A percentile compares a stretch with the other conserved stretches of the same genome.
phyloP scores from a whole-genome alignment of 1,140 invertebrate genomes.

The Akabosia matsudoensis region DNA sequence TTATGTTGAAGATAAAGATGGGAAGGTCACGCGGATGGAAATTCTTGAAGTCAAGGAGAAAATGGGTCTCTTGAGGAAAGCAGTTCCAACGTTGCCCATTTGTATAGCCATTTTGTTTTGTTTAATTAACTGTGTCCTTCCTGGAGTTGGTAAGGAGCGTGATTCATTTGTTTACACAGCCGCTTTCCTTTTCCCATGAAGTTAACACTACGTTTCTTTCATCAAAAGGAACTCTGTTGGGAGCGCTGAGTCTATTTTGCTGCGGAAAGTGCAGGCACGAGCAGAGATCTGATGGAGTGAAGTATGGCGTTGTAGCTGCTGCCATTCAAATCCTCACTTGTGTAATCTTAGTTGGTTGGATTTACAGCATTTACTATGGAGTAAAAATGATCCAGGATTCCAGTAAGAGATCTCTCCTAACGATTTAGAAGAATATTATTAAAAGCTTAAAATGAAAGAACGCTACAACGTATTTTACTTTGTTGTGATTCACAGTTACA shows the following conservation, averaged over 20 bases:
- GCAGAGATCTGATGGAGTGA: slow-evolving; percentile 50
- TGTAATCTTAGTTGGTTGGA: slow-evolving; percentile 57
- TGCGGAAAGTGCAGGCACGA: slow-evolving; percentile 53
- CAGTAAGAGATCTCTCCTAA: slow-evolving; percentile 50
- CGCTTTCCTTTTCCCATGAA: no score
- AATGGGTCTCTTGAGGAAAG: slow-evolving; percentile 55
- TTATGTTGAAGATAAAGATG: slow-evolving; percentile 45
- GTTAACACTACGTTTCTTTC: no score
- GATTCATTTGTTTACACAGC: not conserved
- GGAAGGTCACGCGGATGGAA: slow-evolving; percentile 47
- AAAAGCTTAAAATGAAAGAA: not conserved
- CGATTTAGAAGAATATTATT: no score
- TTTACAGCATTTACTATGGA: slow-evolving; percentile 58
- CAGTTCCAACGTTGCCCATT: slow-evolving; percentile 56
- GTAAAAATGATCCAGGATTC: slow-evolving; percentile 56
- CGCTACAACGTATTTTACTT: not conserved
- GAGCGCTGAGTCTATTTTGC: slow-evolving; percentile 54
- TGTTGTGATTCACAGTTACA: slow-evolving; percentile 29
- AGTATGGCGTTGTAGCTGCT: slow-evolving; percentile 54
- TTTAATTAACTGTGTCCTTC: slow-evolving; percentile 55
- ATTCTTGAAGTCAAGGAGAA: slow-evolving; percentile 53
- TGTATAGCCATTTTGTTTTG: slow-evolving; percentile 54
- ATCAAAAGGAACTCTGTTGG: slow-evolving; percentile 56
- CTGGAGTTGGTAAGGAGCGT: slow-evolving; percentile 53
- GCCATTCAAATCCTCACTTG: slow-evolving; percentile 55